Base-by-base conservation (phyloP, 2,797 vertebrate genomes). In the Dermochelys coriacea region DNA sequence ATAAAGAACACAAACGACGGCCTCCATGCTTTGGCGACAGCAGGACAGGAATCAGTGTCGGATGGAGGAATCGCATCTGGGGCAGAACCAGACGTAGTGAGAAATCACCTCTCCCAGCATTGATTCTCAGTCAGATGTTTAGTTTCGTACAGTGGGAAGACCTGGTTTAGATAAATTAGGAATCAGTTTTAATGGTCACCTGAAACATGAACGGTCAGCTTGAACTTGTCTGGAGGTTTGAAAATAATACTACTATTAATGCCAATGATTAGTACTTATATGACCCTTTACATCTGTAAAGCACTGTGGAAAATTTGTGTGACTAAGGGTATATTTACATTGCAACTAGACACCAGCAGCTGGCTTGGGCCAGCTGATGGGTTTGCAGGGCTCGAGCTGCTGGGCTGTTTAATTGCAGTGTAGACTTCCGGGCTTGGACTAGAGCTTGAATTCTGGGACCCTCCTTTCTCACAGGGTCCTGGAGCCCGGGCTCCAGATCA, bases 1-100 rank as follows among this genome's bases (percentile, higher is more conserved):
- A 37, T 0, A 2, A 29, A 82, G 79, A 94, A 64, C 2, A 15
- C 50, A 6, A 25, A 71, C 3, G 1, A 0, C 21, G 7, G 12
- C n/a, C 87, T 47, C 47, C 86, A 2, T 12, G 25, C 18, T 74
- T 81, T 2, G 4, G n/a, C 82, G 75, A 93, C 84, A 93, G 2
- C 34, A 86, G 2, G 81, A 21, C 45, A 90, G n/a, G 12, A 86
- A 45, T 86, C 14, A 83, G 31, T 15, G n/a, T n/a, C 3, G 3
- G 8, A 50, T 49, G 4, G 11, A 16, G 25, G 45, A 77, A 31
- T 49, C 27, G 14, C 34, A 23, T 59, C 82, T 94, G 55, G 82
- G 92, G 47, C 4, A 90, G 37, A 16, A 37, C 45, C 49, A 81
- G 75, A 93, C 77, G 47, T 85, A 59, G 41, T 80, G 19, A 47